Evolutionary conservation across 2,113 vertebrate genomes (phyloP), one percentile per base, ranked within the genome.

Genomic region (Cochlearius cochlearius): DNA sequence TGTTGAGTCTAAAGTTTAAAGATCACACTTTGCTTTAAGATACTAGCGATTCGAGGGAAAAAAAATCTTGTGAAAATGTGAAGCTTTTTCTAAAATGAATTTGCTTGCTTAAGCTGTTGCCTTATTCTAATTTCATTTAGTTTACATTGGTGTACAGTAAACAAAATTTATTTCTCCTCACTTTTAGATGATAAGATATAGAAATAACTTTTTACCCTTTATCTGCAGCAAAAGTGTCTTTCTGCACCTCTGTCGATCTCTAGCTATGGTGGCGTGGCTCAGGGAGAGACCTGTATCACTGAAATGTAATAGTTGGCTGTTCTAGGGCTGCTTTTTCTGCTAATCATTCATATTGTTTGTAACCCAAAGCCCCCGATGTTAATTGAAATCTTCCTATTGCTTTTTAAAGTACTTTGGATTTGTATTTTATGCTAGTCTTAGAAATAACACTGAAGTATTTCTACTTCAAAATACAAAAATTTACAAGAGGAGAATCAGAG

Each of bases 1-100:
- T 96, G 94, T 96, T 96, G 93, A 94, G 95, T 95, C 95, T 97
- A 77, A 64, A 58, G 29, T 73, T 88, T 68, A 90, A 69, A 88
- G 56, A 72, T 52, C 47, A n/a, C 11, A 9, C 41, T 86, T 86
- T 71, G 32, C 18, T 91, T 71, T 80, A 88, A 92, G 76, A 92
- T 91, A 89, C 8, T 16, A 43, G 39, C 0, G 0, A 87, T 50
- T 77, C 36, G 7, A 43, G 21, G 59, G 4, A 88, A 94, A 69
- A 30, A 69, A 43, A 43, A 43, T 6, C 1, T 27, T 63, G 19
- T 55, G n/a, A 69, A 94, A 96, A 95, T 49, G 71, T 8, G n/a
- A 84, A 59, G 23, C 5, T 80, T 76, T 75, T 85, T 59, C 91
- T 77, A 94, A 91, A 96, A 91, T 87, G 87, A 86, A 64, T 52